These are phyloP conservation scores for Chinchilla lanigera DNA, from an alignment of 2,113 vertebrate species.

Conservation along the genomic window DNA sequence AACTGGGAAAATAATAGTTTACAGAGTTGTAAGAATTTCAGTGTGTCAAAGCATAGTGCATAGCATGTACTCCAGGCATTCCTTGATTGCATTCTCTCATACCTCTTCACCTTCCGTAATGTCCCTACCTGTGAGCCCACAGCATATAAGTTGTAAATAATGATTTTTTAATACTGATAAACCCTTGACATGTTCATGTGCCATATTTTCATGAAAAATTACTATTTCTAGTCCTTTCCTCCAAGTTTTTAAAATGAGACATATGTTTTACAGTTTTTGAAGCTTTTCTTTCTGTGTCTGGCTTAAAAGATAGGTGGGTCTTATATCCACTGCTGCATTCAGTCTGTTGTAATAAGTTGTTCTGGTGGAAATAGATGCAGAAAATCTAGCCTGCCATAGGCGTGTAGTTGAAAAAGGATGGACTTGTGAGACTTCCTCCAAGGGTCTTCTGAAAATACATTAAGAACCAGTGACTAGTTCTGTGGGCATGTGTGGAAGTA, in stretches of 20 bases:
- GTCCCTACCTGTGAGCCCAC: not conserved
- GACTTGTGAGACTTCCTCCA: not conserved
- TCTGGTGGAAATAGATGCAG: not conserved
- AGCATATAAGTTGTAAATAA: not conserved
- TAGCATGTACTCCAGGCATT: not conserved
- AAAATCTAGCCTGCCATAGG: not conserved
- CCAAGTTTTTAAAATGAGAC: not conserved
- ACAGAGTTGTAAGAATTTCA: not conserved
- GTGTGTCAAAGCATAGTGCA: not conserved
- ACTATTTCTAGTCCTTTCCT: not conserved
- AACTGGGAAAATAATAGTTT: not conserved
- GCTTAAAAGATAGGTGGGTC: not conserved
- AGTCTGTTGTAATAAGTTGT: not conserved
- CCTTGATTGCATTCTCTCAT: not conserved
- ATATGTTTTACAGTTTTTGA: not conserved
- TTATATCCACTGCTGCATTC: not conserved
- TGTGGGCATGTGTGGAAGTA: not conserved
- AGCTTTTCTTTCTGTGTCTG: not conserved
- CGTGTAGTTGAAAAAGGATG: not conserved
- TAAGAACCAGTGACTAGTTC: not conserved
- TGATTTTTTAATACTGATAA: slow-evolving; percentile 49
- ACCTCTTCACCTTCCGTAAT: not conserved
- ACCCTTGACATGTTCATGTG: not conserved
- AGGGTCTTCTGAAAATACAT: not conserved
- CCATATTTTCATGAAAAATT: slow-evolving; percentile 53